Conservation (phyloP, 2,113 vertebrate genomes). For the Spilogale gracilis region DNA sequence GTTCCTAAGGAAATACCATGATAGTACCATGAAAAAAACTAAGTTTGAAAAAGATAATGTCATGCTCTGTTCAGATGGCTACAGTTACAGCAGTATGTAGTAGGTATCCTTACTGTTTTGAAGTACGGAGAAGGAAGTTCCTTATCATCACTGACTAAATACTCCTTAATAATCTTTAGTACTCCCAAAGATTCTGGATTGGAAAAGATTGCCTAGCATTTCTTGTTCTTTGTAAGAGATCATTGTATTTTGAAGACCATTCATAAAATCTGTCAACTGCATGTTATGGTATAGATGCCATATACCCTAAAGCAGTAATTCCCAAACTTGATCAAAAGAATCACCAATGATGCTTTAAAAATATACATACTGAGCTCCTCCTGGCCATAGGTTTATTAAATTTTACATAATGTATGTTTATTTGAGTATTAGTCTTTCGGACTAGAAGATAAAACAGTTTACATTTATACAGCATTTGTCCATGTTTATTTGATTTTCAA, state of each 20-base stretch:
- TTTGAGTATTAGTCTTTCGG: neutral
- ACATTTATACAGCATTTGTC: neutral
- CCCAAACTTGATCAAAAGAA: neutral
- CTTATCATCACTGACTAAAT: neutral
- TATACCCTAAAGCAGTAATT: neutral
- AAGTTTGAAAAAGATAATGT: neutral
- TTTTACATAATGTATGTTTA: neutral
- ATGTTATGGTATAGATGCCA: neutral
- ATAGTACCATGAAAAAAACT: neutral
- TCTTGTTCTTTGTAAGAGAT: neutral
- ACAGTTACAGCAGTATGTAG: neutral
- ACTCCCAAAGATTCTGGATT: neutral
- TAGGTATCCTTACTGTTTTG: neutral
- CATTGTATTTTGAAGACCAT: neutral
- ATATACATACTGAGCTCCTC: neutral
- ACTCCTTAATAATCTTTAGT: neutral
- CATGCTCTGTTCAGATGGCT: neutral
- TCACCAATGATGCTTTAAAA: neutral
- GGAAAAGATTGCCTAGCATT: neutral
- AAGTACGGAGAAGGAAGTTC: neutral
- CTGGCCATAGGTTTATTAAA: neutral
- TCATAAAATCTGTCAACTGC: neutral
- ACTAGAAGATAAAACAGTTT: neutral
- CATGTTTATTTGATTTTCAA: neutral
- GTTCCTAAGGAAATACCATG: neutral